Evolutionary conservation across 2,888 invertebrate species (phyloP).

Genomic region (Tachina fera): DNA sequence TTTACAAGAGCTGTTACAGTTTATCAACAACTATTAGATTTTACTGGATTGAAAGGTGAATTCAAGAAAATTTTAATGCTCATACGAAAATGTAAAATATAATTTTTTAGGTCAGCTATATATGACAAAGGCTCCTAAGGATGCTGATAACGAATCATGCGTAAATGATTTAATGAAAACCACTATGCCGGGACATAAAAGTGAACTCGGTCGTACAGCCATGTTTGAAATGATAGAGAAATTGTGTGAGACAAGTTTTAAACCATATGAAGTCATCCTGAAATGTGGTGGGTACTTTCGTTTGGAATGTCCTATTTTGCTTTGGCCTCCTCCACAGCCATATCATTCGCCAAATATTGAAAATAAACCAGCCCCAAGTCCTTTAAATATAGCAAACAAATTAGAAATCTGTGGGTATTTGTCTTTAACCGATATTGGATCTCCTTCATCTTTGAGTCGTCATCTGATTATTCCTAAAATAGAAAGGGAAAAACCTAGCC

Average conservation of each 20-base stretch:
- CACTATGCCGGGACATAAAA: constrained; percentile 76
- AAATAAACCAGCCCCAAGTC: constrained; percentile 32
- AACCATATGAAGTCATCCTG: constrained; percentile 88
- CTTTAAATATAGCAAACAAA: constrained; percentile 85
- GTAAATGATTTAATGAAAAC: constrained; percentile 50
- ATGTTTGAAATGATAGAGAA: constrained; percentile 85
- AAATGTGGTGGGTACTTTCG: constrained; percentile 87
- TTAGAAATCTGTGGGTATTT: constrained; percentile 95
- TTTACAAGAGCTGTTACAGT: constrained; percentile 80
- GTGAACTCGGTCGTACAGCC: constrained; percentile 79
- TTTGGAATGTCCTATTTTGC: constrained; percentile 87
- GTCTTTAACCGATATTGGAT: constrained; percentile 93
- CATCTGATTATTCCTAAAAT: constrained; percentile 93
- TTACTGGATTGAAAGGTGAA: constrained; percentile 87
- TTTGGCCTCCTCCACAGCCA: constrained; percentile 89
- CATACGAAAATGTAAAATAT: neutral
- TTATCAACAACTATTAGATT: constrained; percentile 91
- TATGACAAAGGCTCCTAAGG: constrained; percentile 77
- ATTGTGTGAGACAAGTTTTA: constrained; percentile 89
- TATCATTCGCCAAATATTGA: constrained; percentile 65
- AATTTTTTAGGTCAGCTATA: constrained; percentile 76
- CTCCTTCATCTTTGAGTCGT: constrained; percentile 94
- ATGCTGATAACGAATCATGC: constrained; percentile 81
- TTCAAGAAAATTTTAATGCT: neutral
- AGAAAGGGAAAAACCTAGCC: constrained; percentile 83